phyloP scores from a whole-genome alignment of 2,888 invertebrate genomes.

The Andrena bicolor region DNA sequence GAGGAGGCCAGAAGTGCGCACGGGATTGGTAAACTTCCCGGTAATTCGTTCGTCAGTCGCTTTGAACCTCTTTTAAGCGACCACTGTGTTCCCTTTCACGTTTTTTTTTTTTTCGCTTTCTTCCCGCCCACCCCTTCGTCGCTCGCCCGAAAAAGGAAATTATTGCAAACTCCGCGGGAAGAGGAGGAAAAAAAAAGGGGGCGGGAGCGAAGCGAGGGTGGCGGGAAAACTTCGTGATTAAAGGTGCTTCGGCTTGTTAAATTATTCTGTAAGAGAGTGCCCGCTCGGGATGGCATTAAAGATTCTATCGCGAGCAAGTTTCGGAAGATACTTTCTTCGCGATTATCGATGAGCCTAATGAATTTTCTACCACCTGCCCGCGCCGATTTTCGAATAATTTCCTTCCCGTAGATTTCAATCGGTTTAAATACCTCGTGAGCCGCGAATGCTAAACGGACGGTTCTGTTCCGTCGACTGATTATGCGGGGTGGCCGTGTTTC shows the following conservation, averaged over 20 bases:
- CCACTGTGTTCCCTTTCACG: conserved; percentile 52
- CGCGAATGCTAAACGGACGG: neutral
- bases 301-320: conserved; percentile 50
- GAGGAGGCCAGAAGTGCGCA: conserved; percentile 59
- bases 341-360: conserved; percentile 55
- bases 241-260: conserved; percentile 74
- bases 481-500: neutral
- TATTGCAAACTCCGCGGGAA: conserved; percentile 43
- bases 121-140: conserved; percentile 12
- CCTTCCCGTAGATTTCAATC: neutral
- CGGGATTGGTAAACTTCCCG: conserved; percentile 82
- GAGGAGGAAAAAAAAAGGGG: conserved; percentile 21
- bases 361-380: conserved; percentile 26
- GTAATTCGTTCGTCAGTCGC: conserved; percentile 81
- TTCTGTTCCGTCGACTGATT: conserved; percentile 16
- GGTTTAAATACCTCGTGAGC: conserved; percentile 15
- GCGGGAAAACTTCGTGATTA: conserved; percentile 74
- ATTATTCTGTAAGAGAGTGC: conserved; percentile 67
- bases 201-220: conserved; percentile 31
- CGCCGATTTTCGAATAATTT: neutral
- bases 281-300: conserved; percentile 54
- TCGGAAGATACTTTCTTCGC: conserved; percentile 31
- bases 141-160: conserved; percentile 53
- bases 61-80: conserved; percentile 80
- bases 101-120: conserved; percentile 49